Evolutionary conservation across 2,113 vertebrate genomes (phyloP), one percentile per base, ranked within the genome.

Genomic region (Hiodon alosoides): DNA sequence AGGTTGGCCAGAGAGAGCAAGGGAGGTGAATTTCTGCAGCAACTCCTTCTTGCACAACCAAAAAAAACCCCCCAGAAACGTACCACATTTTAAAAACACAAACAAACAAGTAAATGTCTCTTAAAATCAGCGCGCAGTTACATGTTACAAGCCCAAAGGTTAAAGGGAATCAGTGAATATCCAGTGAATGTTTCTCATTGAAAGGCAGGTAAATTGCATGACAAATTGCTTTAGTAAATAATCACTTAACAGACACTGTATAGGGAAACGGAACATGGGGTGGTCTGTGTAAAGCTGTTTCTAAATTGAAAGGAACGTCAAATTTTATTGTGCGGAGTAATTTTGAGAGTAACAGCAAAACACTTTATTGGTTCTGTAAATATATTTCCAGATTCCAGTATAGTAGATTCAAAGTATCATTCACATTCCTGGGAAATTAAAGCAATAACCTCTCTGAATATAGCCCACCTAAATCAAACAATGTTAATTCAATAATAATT

Each of bases 61-160:
- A 79, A 81, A 70, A 83, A 77, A 83, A 88, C 82, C 17, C 46
- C 58, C 55, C 55, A 69, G 14, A 60, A 60, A 16, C 9, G n/a
- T n/a, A 31, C 31, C 31, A 31, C 31, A 31, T 31, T 31, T 50
- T 9, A 68, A 47, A 46, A 50, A 68, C n/a, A 78, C 81, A 88
- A 85, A 78, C 60, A 79, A 82, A 89, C 84, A 89, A 79, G 71
- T 57, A 79, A 76, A 67, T 76, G 74, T 62, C 72, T 80, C 76
- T 81, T 85, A 80, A 46, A 76, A 83, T 75, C 82, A 83, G 84
- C 79, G 69, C 76, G 74, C 81, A 53, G 57, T 72, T 14, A 76
- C 81, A 81, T 85, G 31, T 84, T 83, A 87, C 85, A 87, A 84
- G 85, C 85, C 83, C 67, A 75, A 31, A 84, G 46, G 77, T 61